Conservation (phyloP, 1,140 invertebrate species). For the Ceratina calcarata region DNA sequence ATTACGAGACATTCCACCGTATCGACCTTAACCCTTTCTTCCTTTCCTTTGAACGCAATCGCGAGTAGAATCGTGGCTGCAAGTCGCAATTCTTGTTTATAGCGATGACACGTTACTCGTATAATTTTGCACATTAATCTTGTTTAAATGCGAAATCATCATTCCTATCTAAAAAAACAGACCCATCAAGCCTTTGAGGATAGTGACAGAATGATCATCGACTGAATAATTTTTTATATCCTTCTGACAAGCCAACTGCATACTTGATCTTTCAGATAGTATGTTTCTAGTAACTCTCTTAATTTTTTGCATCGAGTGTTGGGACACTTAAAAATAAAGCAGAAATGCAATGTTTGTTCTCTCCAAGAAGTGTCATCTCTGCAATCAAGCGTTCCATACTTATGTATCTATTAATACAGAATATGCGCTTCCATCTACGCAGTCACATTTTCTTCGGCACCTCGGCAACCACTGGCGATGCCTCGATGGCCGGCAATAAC, state of each 20-base stretch:
- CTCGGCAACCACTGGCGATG: slow-evolving; percentile 6
- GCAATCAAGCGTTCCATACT: too few species aligned
- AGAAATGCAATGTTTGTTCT: too few species aligned
- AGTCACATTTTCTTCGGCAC: neutral
- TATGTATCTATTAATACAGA: too few species aligned
- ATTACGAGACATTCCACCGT: slow-evolving; percentile 42
- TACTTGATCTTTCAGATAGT: neutral
- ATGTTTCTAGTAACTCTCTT: neutral
- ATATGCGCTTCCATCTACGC: neutral
- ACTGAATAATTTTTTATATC: neutral
- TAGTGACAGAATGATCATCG: slow-evolving; percentile 1
- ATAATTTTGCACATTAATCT: slow-evolving; percentile 1
- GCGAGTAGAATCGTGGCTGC: slow-evolving; percentile 52
- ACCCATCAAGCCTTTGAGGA: too few species aligned
- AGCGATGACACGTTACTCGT: slow-evolving; percentile 35
- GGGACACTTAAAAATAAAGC: too few species aligned
- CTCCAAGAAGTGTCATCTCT: too few species aligned
- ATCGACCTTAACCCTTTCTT: slow-evolving; percentile 57
- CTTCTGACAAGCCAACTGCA: neutral
- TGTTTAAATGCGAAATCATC: neutral
- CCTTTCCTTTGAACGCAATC: slow-evolving; percentile 36
- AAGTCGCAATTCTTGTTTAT: slow-evolving; percentile 26
- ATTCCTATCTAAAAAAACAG: too few species aligned
- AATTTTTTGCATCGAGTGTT: too few species aligned
- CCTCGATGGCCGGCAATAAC: slow-evolving; percentile 33